phyloP scores from a whole-genome alignment of 2,113 vertebrate genomes.

The Tangachromis dhanisi region DNA sequence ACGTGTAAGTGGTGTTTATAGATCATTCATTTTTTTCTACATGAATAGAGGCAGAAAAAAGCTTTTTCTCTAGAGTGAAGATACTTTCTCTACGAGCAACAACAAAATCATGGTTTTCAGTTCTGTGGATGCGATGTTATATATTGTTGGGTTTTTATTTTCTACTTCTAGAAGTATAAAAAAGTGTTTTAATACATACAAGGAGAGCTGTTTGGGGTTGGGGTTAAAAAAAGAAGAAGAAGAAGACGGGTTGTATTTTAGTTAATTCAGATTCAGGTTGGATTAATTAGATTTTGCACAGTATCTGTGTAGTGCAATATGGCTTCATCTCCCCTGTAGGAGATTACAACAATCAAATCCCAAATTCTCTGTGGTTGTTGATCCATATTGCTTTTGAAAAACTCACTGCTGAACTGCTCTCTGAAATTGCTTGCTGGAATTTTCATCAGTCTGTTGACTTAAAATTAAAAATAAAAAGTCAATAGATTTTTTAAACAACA shows the following conservation, averaged over 20 bases:
- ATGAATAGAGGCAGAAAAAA: neutral
- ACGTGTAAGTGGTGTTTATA: neutral
- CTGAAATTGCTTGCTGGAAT: slow-evolving; percentile 12
- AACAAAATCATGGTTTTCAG: slow-evolving; percentile 10
- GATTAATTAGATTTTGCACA: slow-evolving; percentile 13
- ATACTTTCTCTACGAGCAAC: neutral
- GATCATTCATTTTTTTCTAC: neutral
- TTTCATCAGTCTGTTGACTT: neutral
- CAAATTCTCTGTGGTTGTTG: neutral
- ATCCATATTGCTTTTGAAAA: neutral
- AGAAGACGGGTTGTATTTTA: neutral
- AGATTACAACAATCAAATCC: neutral
- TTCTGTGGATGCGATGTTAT: neutral
- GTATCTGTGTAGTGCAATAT: neutral
- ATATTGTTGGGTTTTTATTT: neutral
- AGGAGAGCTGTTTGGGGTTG: neutral
- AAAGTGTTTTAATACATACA: neutral
- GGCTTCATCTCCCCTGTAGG: slow-evolving; percentile 11
- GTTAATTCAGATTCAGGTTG: neutral
- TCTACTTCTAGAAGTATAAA: neutral
- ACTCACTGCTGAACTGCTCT: neutral
- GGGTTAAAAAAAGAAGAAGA: neutral
- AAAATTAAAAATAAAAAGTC: neutral
- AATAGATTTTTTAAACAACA: neutral
- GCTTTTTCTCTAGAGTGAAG: neutral